These are phyloP conservation scores for Stomorhina lunata DNA, from an alignment of 2,888 invertebrate genomes.

Conservation along the genomic window DNA sequence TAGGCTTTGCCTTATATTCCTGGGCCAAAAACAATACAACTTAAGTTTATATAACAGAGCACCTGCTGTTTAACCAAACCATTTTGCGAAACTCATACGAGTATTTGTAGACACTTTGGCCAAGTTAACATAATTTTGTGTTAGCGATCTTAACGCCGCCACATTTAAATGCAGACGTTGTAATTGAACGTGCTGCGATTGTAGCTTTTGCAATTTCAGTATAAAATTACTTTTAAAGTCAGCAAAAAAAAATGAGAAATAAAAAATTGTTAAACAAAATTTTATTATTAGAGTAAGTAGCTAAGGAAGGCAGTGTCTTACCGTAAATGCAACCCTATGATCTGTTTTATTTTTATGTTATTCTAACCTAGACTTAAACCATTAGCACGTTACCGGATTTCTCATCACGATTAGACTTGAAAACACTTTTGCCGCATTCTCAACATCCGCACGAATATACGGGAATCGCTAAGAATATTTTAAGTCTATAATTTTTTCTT, in stretches of 20 bases:
- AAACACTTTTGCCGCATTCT: slow-evolving; percentile 58
- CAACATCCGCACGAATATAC: slow-evolving; percentile 54
- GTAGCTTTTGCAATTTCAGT: slow-evolving; percentile 48
- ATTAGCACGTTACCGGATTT: slow-evolving; percentile 66
- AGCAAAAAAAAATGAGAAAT: background rate
- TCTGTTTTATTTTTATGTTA: slow-evolving; percentile 43
- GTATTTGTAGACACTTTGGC: slow-evolving; percentile 40
- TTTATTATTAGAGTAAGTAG: background rate
- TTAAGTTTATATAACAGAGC: slow-evolving; percentile 53
- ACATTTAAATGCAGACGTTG: slow-evolving; percentile 78
- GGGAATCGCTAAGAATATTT: too few species aligned
- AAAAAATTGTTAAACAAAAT: slow-evolving; percentile 34
- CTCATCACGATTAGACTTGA: slow-evolving; percentile 65
- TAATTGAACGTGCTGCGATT: slow-evolving; percentile 72
- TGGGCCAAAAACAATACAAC: background rate
- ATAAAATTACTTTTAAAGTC: slow-evolving; percentile 16
- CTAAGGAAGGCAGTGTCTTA: too few species aligned
- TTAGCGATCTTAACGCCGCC: slow-evolving; percentile 59
- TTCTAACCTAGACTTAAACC: slow-evolving; percentile 58
- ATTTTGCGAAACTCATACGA: too few species aligned
- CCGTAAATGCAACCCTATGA: slow-evolving; percentile 3
- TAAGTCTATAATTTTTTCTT: too few species aligned
- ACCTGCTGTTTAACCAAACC: slow-evolving; percentile 65
- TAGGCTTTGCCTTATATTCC: background rate
- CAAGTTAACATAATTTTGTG: background rate